Conservation (phyloP, 2,797 vertebrate species). For the Tympanoctomys barrerae region DNA sequence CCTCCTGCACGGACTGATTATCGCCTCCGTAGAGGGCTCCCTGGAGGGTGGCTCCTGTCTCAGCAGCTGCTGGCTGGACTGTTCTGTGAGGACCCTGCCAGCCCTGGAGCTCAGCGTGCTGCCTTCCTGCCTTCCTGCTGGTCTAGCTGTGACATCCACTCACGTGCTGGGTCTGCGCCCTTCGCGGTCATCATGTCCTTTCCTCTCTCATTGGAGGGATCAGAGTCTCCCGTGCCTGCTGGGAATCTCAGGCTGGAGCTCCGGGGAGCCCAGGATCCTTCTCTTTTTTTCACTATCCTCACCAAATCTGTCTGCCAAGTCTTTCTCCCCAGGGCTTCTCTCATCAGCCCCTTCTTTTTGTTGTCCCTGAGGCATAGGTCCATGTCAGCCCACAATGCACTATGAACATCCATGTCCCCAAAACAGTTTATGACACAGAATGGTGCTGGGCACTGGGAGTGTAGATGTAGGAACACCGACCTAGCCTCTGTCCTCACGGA, state of each 20-base stretch:
- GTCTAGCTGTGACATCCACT: too few species aligned
- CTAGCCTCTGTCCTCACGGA: neutral
- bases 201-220: neutral
- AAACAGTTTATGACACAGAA: neutral
- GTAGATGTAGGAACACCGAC: neutral
- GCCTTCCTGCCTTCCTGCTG: neutral
- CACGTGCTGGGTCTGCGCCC: neutral
- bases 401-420: neutral
- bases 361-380: neutral
- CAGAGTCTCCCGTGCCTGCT: neutral
- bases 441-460: neutral
- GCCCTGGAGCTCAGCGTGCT: neutral
- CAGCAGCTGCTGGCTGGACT: neutral
- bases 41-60: neutral
- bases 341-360: neutral
- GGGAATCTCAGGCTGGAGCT: neutral
- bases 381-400: neutral
- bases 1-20: neutral
- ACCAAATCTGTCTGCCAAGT: neutral
- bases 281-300: neutral
- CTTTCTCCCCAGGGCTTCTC: neutral
- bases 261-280: neutral
- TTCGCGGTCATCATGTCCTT: neutral
- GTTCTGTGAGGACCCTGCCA: neutral
- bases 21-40: constrained; percentile 22